Conservation (phyloP, 2,797 vertebrate genomes). For the Epinephelus coioides region DNA sequence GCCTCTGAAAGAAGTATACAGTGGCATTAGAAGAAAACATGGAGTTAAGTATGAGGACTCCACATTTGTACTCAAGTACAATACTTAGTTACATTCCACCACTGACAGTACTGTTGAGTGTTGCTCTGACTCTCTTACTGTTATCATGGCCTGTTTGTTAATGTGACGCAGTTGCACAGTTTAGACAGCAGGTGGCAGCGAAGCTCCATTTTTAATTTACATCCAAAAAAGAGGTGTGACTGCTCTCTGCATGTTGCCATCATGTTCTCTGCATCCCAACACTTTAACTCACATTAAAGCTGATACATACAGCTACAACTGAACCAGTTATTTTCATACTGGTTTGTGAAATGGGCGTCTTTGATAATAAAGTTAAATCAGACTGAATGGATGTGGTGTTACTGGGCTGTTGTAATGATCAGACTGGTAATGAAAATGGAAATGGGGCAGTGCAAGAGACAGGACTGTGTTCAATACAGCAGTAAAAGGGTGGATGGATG, state of each 20-base stretch:
- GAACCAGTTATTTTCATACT: neutral
- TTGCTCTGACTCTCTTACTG: neutral
- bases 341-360: neutral
- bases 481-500: neutral
- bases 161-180: conserved; percentile 10
- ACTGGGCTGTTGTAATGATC: neutral
- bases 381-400: neutral
- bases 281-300: neutral
- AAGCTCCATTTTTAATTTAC: neutral
- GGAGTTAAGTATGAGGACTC: neutral
- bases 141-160: rapidly evolving
- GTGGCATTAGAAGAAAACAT: neutral
- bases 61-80: neutral
- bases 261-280: conserved; percentile 1
- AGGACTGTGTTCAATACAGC: neutral
- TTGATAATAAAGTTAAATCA: neutral
- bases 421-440: neutral
- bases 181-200: conserved; percentile 57
- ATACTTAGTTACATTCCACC: too few relatives aligned
- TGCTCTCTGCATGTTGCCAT: neutral
- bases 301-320: neutral
- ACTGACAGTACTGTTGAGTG: neutral
- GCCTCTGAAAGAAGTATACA: neutral
- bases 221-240: neutral
- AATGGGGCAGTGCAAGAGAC: neutral